These are phyloP conservation scores for Borostomias antarcticus DNA, from an alignment of 2,797 vertebrate genomes.

Conservation along the genomic window DNA sequence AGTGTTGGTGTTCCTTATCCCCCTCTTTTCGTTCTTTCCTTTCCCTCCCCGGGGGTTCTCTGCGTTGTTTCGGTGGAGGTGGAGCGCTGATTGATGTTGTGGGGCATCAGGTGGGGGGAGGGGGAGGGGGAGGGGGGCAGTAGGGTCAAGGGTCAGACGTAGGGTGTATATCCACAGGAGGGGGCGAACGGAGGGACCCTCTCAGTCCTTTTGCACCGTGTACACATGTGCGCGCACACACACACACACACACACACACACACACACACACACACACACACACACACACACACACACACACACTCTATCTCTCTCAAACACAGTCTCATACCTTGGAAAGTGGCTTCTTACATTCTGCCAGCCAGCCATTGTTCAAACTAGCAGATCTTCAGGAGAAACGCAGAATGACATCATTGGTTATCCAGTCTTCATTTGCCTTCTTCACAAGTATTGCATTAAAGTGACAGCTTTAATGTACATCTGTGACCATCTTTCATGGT, in stretches of 20 bases:
- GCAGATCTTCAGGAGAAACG: neutral
- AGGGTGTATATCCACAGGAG: conserved; percentile 2
- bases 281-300: neutral
- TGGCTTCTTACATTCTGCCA: neutral
- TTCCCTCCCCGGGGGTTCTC: neutral
- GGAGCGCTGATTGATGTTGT: neutral
- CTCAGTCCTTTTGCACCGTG: conserved; percentile 15
- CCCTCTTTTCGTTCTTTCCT: neutral
- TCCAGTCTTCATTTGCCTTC: too few species aligned
- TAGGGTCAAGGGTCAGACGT: neutral
- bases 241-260: neutral
- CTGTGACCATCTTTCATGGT: neutral
- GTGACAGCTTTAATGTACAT: conserved; percentile 39
- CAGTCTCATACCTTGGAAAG: too few species aligned
- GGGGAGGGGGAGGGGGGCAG: neutral
- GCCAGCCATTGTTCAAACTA: neutral
- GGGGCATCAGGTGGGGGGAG: neutral
- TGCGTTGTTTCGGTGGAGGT: too few species aligned
- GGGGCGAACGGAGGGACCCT: conserved; percentile 14
- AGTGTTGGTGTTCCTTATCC: conserved; percentile 5
- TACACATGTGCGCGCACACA: neutral
- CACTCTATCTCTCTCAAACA: conserved; percentile 38
- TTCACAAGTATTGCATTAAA: conserved; percentile 31
- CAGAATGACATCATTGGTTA: neutral
- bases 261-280: neutral